Base-by-base conservation (phyloP, 1,140 invertebrate species). In the Drosophila repleta region DNA sequence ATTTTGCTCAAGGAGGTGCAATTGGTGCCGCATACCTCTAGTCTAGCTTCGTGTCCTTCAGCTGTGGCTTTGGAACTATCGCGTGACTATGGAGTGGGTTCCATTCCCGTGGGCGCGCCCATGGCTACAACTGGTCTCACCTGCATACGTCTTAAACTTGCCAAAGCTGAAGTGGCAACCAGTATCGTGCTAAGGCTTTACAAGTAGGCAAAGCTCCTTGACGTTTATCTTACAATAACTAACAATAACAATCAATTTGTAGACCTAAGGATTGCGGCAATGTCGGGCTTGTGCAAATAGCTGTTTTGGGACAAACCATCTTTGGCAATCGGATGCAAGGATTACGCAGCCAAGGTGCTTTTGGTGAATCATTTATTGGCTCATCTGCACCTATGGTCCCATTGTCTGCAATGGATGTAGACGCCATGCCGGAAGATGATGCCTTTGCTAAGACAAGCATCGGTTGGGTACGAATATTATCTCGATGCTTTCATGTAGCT, bases 1-100 rank as follows among this genome's bases (percentile, higher is more conserved):
- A 94, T 98, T 78, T 92, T 97, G 51, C 92, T 98, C n/a, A 95
- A 95, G 84, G 97, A 98, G 93, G 95, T 98, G 8, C 97, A 98
- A 76, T 92, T 98, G 37, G 95, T 97, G 87, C 97, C 97, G 6
- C 97, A 98, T 91, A 94, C 96, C 46, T 95, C 96, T 8, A 96
- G 96, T 35, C 92, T 98, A 15, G 95, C 96, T 94, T 96, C 97
- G 4, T 98, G 97, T 79, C 97, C 97, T 4, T 96, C 96, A 7
- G 96, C 96, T n/a, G 96, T 98, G 1, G 96, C 96, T 8, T 92
- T 98, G 29, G 97, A 98, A 92, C 93, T 95, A 24, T 93, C 93
- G 0, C 87, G 93, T 6, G 93, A 94, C 63, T 93, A 93, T 15
- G 94, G 94, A 39, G 92, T 93, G 51, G 93, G 92, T 0, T 93